Base-by-base conservation (phyloP, 2,797 vertebrate genomes). In the Phalanger gymnotis region DNA sequence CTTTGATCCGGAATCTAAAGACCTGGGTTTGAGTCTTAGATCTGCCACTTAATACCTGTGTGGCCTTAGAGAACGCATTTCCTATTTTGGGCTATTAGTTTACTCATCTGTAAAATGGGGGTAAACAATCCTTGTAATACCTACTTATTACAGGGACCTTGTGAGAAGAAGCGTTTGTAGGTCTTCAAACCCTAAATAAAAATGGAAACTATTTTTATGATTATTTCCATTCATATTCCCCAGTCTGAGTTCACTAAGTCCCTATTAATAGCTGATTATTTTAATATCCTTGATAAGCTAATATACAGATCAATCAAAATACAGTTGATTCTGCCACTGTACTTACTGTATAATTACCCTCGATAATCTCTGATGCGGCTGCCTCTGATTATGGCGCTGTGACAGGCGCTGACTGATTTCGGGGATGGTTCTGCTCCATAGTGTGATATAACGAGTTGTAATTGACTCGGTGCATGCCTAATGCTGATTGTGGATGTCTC, bases 401-500 rank as follows among this genome's bases (percentile, higher is more conserved):
- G 93, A 54, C 25, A 47, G 55, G 31, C 27, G 2, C 57, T 90
- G 90, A 90, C 87, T 16, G 30, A 54, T 92, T 92, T 55, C 91
- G 9, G 61, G 81, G 89, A 61, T 4, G 51, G 90, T 93, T 81
- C 54, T 28, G 73, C 87, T 93, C 61, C 94, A 56, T 73, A 1
- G 9, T 40, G 87, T 9, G 12, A 91, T 61, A 93, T 94, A 90
- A 95, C 22, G 22, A 97, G 93, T 54, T 94, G 96, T 96, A 95
- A 96, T 81, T 91, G 96, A 97, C 94, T 93, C 92, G 93, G 52
- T 54, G 53, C 90, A 90, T 53, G 90, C 25, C 90, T 90, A 90
- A 90, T 54, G 81, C 93, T 98, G 97, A 98, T 96, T 95, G 92
- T 92, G 90, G 53, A 90, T 34, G 47, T 53, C 47, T 90, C 25